Conservation (phyloP, 1,140 invertebrate species). For the Euborellia annulipes region DNA sequence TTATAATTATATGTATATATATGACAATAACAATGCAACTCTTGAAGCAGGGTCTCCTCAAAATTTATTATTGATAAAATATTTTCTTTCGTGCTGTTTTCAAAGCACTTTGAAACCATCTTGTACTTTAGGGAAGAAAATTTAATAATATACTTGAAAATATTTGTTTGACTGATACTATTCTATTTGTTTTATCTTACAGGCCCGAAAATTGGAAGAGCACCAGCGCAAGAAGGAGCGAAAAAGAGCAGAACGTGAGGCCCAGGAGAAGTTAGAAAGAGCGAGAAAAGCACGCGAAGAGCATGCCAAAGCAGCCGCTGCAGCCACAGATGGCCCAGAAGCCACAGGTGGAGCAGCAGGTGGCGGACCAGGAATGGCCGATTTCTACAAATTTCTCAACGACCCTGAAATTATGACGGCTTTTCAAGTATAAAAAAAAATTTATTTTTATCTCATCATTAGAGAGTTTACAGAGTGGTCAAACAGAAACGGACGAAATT, state of each 20-base stretch:
- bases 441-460: constrained; percentile 5
- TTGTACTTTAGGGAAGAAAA: too few relatives aligned
- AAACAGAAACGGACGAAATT: too few relatives aligned
- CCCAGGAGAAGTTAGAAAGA: constrained; percentile 42
- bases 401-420: constrained; percentile 54
- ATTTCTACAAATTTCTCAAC: constrained; percentile 43
- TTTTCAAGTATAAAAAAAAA: constrained; percentile 40
- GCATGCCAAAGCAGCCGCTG: constrained; percentile 38
- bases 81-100: too few relatives aligned
- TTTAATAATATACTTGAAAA: too few relatives aligned
- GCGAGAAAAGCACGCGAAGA: constrained; percentile 52
- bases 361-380: constrained; percentile 26
- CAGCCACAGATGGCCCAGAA: constrained; percentile 24
- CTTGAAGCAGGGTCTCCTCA: too few relatives aligned
- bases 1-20: too few relatives aligned
- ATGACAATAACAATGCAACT: too few relatives aligned
- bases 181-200: constrained; percentile 12
- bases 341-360: constrained; percentile 23
- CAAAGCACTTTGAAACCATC: too few relatives aligned
- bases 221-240: constrained; percentile 65
- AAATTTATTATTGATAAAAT: too few relatives aligned
- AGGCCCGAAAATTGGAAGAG: constrained; percentile 73
- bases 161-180: too few relatives aligned
- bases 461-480: too few relatives aligned
- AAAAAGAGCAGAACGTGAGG: constrained; percentile 50